Evolutionary conservation across 2,888 invertebrate species (phyloP).

Genomic region (Thelaira solivaga): DNA sequence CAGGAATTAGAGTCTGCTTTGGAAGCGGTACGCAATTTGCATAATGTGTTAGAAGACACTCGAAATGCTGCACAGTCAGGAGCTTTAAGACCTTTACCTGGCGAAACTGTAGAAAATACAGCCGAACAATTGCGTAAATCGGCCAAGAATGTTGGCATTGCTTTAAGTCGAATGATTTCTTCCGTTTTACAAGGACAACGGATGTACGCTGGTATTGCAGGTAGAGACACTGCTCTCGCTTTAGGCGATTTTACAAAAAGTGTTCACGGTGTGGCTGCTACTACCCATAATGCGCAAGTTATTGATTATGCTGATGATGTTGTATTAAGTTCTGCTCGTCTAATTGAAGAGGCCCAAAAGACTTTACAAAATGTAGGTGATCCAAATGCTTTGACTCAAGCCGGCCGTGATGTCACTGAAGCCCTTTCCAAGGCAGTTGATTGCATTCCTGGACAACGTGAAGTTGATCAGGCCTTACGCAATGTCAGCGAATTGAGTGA

Average conservation of each 20-base stretch:
- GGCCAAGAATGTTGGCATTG: constrained; percentile 87
- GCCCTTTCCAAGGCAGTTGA: constrained; percentile 83
- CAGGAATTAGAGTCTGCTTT: constrained; percentile 91
- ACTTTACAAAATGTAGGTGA: constrained; percentile 75
- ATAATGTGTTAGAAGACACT: constrained; percentile 89
- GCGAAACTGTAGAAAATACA: constrained; percentile 83
- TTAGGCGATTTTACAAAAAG: constrained; percentile 85
- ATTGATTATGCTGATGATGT: constrained; percentile 87
- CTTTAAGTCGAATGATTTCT: constrained; percentile 90
- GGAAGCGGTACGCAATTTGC: constrained; percentile 87
- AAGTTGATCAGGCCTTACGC: constrained; percentile 92
- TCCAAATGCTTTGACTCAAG: constrained; percentile 80
- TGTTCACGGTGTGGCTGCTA: constrained; percentile 88
- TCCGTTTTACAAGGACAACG: constrained; percentile 90
- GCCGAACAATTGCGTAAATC: constrained; percentile 78
- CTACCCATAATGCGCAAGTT: constrained; percentile 81
- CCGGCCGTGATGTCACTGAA: constrained; percentile 84
- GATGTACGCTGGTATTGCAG: constrained; percentile 88
- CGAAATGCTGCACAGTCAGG: constrained; percentile 85
- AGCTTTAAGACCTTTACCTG: constrained; percentile 88
- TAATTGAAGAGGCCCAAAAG: constrained; percentile 90
- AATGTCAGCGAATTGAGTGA: constrained; percentile 87
- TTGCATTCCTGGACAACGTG: constrained; percentile 94
- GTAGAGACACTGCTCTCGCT: constrained; percentile 87
- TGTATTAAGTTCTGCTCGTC: constrained; percentile 84